Evolutionary conservation across 2,888 invertebrate species (phyloP), one percentile per base, ranked within the genome.

Genomic region (Lepidochitona cinerea): DNA sequence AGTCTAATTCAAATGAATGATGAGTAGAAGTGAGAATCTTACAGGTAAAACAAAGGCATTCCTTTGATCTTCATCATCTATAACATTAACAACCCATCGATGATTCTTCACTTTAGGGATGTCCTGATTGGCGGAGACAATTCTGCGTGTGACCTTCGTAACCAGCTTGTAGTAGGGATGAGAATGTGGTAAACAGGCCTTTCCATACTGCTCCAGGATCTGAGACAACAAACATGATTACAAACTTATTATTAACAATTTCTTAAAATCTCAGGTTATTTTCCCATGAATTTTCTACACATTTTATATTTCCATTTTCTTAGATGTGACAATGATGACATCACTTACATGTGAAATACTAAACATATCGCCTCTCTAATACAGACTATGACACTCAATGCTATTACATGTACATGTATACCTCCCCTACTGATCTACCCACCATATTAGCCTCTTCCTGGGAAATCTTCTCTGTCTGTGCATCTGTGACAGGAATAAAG

Each of bases 1-100:
- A n/a, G n/a, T n/a, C n/a, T n/a, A n/a, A n/a, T n/a, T n/a, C n/a
- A n/a, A n/a, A n/a, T n/a, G n/a, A n/a, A n/a, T n/a, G n/a, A n/a
- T n/a, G n/a, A n/a, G n/a, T n/a, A n/a, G n/a, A n/a, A n/a, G n/a
- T n/a, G n/a, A n/a, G n/a, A n/a, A n/a, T n/a, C 90, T 88, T 85
- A 92, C 91, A 23, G 93, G 93, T 71, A 93, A 83, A 59, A 93
- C 93, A 86, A 92, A 92, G 0, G 93, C 93, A 88, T 93, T 93
- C 72, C 88, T 89, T 2, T 85, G 77, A 3, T 87, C 83, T 71
- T 88, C 87, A 79, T 92, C 85, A 23, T 93, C 88, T 5, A 91
- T 79, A 36, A 93, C 91, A 59, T 91, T 89, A 4, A 93, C 85
- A 6, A 88, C 90, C 93, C 93, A 93, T 4, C 90, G 81, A 69